These are phyloP conservation scores for Coregonus suidteri DNA, from an alignment of 2,797 vertebrate species.

Conservation along the genomic window DNA sequence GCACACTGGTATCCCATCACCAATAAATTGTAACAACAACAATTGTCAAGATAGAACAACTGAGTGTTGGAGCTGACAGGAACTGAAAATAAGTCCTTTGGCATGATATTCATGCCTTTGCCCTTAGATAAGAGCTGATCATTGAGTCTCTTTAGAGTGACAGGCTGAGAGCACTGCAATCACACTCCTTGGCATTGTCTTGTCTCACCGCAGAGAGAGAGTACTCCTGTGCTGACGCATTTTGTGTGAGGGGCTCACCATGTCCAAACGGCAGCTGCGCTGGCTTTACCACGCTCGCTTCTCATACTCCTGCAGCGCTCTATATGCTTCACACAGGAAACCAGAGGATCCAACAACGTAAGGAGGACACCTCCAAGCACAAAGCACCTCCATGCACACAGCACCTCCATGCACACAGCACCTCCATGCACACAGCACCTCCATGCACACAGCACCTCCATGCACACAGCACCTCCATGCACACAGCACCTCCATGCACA, in stretches of 20 bases:
- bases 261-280: conserved; percentile 38
- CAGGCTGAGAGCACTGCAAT: not conserved
- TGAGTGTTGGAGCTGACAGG: not conserved
- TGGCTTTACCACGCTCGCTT: conserved; percentile 18
- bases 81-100: not conserved
- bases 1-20: not conserved
- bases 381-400: conserved; percentile 11
- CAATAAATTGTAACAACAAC: not conserved
- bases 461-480: conserved; percentile 13
- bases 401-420: conserved; percentile 17
- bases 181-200: not conserved
- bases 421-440: conserved; percentile 14
- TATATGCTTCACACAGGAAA: conserved; percentile 9
- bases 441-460: conserved; percentile 15
- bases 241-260: conserved; percentile 6
- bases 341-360: not conserved
- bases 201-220: conserved; percentile 11
- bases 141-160: not conserved
- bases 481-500: conserved; percentile 17
- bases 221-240: not conserved
- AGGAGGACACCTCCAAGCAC: conserved; percentile 9
- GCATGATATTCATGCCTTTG: not conserved
- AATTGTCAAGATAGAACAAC: not conserved
- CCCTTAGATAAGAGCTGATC: conserved; percentile 8
- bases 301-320: not conserved